phyloP scores from a whole-genome alignment of 2,797 vertebrate species.

The Anisognathus igniventris region DNA sequence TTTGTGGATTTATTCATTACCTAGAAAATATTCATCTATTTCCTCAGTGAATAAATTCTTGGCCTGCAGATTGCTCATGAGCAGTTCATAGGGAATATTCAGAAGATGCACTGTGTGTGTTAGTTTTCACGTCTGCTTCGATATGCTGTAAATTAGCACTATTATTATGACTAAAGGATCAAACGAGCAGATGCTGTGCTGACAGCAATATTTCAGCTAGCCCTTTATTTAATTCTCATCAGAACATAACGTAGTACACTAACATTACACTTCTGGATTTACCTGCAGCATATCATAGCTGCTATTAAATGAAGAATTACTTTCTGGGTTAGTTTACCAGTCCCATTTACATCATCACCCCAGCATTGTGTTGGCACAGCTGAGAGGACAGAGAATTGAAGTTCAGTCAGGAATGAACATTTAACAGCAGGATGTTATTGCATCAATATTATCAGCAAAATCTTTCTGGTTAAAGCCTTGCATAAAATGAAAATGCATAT shows the following conservation, averaged over 20 bases:
- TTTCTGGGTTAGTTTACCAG: background rate
- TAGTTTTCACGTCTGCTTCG: conserved; percentile 5
- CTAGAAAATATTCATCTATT: conserved; percentile 56
- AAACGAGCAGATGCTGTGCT: conserved; percentile 54
- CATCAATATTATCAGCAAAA: background rate
- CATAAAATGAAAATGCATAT: background rate
- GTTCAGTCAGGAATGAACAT: background rate
- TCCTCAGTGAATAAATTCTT: conserved; percentile 54
- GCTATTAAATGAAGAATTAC: background rate
- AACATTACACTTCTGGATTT: background rate
- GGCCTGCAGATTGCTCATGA: conserved; percentile 33
- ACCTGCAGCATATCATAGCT: background rate
- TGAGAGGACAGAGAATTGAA: background rate
- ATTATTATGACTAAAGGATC: conserved; percentile 58
- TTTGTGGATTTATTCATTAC: conserved; percentile 37
- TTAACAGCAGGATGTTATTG: background rate
- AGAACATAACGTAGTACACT: background rate
- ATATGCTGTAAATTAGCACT: conserved; percentile 30
- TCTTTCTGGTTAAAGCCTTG: background rate
- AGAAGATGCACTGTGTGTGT: conserved; percentile 34
- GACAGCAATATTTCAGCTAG: conserved; percentile 58
- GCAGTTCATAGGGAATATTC: conserved; percentile 39
- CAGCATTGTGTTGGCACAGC: background rate
- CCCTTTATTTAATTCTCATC: conserved; percentile 56
- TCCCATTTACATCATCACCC: background rate